Percentiles rank a stretch among this genome's conserved stretches.
These are phyloP conservation scores for Myrmophylax atrothorax DNA, from an alignment of 2,113 vertebrate species.

Conservation along the genomic window DNA sequence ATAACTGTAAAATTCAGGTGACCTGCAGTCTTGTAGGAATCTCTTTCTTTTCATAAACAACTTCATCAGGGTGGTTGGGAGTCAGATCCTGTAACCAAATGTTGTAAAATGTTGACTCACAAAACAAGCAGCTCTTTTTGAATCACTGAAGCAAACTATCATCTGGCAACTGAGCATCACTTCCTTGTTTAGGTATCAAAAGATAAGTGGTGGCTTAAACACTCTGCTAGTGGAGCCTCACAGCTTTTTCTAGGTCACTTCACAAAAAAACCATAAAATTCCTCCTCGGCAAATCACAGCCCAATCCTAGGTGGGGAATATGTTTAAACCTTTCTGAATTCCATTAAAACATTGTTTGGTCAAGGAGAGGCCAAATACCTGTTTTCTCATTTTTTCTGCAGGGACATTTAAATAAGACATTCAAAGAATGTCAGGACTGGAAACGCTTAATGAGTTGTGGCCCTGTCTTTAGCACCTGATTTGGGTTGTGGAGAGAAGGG, in stretches of 20 bases:
- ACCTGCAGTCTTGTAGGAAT: neutral
- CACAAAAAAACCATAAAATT: neutral
- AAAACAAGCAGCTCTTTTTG: neutral
- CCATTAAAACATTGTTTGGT: neutral
- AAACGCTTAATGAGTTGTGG: neutral
- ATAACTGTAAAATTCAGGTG: neutral
- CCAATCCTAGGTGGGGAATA: neutral
- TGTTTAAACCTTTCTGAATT: neutral
- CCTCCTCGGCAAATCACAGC: neutral
- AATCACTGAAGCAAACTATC: neutral
- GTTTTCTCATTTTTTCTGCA: neutral
- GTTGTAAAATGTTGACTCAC: neutral
- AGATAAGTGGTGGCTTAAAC: neutral
- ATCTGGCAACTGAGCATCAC: neutral
- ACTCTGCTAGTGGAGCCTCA: neutral
- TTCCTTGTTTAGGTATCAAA: neutral
- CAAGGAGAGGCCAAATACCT: neutral
- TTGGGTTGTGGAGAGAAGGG: neutral
- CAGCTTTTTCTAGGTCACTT: neutral
- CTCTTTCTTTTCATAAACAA: neutral
- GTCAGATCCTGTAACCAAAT: neutral
- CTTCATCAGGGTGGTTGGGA: neutral
- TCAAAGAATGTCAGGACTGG: neutral
- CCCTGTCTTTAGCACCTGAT: neutral
- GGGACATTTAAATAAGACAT: neutral